These are phyloP conservation scores for Beris chalybata DNA, from an alignment of 2,888 invertebrate genomes.

Conservation along the genomic window DNA sequence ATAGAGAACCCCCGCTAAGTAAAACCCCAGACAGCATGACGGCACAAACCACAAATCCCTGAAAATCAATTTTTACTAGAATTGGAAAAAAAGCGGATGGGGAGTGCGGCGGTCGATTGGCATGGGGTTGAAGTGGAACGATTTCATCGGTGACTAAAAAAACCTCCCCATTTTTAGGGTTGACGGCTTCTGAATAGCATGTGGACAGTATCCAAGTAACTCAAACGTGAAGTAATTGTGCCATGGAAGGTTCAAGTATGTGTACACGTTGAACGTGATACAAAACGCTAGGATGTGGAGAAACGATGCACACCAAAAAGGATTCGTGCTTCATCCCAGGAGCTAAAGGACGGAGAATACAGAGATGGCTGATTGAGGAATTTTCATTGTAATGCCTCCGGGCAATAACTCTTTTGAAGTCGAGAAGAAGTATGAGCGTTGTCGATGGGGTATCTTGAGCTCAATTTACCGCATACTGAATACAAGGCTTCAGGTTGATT, in stretches of 20 bases:
- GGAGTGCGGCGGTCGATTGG: background rate
- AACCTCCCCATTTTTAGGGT: constrained; percentile 5
- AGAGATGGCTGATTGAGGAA: constrained; percentile 19
- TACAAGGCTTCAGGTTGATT: constrained; percentile 17
- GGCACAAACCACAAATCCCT: constrained; percentile 30
- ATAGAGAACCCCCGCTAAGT: constrained; percentile 10
- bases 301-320: background rate
- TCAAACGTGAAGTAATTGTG: constrained; percentile 20
- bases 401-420: constrained; percentile 20
- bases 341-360: constrained; percentile 1
- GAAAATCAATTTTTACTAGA: constrained; percentile 24
- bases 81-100: constrained; percentile 19
- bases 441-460: background rate
- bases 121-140: background rate
- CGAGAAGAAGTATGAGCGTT: background rate
- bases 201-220: constrained; percentile 7
- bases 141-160: background rate
- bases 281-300: constrained; percentile 1
- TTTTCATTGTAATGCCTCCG: constrained; percentile 29
- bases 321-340: constrained; percentile 18
- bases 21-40: constrained; percentile 28
- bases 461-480: constrained; percentile 4
- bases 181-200: constrained; percentile 25
- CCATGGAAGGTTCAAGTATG: background rate
- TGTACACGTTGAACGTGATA: background rate